These are phyloP conservation scores for Lepidurus couesii DNA, from an alignment of 1,140 invertebrate species.

Conservation along the genomic window DNA sequence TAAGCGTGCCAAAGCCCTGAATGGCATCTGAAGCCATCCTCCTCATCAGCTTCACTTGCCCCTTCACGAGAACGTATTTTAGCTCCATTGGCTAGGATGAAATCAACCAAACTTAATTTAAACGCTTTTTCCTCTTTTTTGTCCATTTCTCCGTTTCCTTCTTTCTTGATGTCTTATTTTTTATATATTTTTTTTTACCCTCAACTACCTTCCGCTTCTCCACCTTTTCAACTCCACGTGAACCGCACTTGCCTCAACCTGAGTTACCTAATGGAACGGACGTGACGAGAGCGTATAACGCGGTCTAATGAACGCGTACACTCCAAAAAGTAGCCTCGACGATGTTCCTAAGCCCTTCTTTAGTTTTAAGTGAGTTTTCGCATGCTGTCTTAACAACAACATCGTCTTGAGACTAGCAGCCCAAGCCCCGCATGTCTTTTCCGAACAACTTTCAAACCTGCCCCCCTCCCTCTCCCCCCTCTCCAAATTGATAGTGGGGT, in stretches of 20 bases:
- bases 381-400: conserved; percentile 10
- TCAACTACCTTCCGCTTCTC: neutral
- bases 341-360: neutral
- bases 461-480: neutral
- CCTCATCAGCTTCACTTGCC: conserved; percentile 10
- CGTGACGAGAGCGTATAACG: neutral
- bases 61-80: neutral
- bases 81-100: neutral
- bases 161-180: neutral
- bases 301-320: neutral
- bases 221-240: too few relatives aligned
- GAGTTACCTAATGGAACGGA: too few relatives aligned
- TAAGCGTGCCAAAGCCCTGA: conserved; percentile 21
- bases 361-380: conserved; percentile 1
- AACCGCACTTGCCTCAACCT: too few relatives aligned
- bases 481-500: conserved; percentile 10
- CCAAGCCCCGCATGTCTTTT: neutral
- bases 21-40: neutral
- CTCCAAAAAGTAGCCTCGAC: too few relatives aligned
- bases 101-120: neutral
- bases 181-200: neutral
- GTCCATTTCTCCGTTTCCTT: neutral
- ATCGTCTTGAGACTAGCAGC: neutral
- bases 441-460: neutral
- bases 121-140: neutral